A percentile compares a stretch with the other conserved stretches of the same genome.
Conservation (phyloP, 2,888 invertebrate species). For the Chorisops tibialis region DNA sequence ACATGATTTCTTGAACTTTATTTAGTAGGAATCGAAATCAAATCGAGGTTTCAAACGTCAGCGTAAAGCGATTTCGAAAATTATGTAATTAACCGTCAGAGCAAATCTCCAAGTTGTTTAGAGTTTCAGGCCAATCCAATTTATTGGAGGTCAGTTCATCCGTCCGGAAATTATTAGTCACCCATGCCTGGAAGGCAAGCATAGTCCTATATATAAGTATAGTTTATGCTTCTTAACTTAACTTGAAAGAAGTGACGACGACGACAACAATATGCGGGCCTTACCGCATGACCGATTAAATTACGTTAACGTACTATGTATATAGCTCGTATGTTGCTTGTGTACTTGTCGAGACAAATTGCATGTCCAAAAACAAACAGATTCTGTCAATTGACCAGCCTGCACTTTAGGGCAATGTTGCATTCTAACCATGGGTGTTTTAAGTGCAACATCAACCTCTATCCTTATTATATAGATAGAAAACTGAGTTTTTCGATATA, state of each 20-base stretch:
- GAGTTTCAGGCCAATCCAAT: constrained; percentile 13
- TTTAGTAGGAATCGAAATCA: too few species aligned
- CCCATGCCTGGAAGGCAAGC: not conserved
- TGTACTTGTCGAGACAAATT: constrained; percentile 15
- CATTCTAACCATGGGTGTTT: too few species aligned
- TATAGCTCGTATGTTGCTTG: too few species aligned
- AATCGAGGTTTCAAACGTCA: not conserved
- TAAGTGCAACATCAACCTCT: too few species aligned
- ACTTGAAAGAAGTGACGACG: not conserved
- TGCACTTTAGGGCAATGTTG: too few species aligned
- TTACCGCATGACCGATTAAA: constrained; percentile 24
- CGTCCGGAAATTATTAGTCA: constrained; percentile 25
- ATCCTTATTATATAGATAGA: too few species aligned
- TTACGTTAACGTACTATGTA: too few species aligned
- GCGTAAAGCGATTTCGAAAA: constrained; percentile 13
- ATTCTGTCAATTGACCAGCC: too few species aligned
- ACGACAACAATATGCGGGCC: constrained; percentile 12
- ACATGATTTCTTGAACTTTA: too few species aligned
- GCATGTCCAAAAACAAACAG: constrained; percentile 1
- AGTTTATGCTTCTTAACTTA: not conserved
- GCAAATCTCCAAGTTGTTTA: too few species aligned
- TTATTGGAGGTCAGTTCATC: constrained; percentile 25
- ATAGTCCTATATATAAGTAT: not conserved
- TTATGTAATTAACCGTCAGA: constrained; percentile 17
- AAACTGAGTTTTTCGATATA: too few species aligned